These are phyloP conservation scores for Cyprinodon diabolis DNA, from an alignment of 2,797 vertebrate species.

Conservation along the genomic window DNA sequence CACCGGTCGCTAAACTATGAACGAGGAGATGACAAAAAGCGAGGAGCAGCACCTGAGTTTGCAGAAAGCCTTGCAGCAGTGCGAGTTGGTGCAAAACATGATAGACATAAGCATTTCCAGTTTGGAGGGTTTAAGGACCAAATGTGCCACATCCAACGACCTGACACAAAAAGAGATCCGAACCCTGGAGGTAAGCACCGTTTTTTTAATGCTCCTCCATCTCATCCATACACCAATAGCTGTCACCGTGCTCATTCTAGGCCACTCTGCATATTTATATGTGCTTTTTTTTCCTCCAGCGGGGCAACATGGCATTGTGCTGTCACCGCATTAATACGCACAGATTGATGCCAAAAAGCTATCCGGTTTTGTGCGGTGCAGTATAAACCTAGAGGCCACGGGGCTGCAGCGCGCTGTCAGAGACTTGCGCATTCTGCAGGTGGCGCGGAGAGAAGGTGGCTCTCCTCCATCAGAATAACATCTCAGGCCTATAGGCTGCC, in stretches of 20 bases:
- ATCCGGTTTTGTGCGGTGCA: conserved; percentile 73
- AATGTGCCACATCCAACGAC: conserved; percentile 99
- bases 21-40: conserved; percentile 94
- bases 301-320: neutral
- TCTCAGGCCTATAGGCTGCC: conserved; percentile 66
- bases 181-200: conserved; percentile 91
- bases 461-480: conserved; percentile 68
- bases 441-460: conserved; percentile 83
- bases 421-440: conserved; percentile 95
- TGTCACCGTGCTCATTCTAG: conserved; percentile 54
- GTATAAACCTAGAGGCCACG: conserved; percentile 75
- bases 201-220: conserved; percentile 26
- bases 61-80: conserved; percentile 99
- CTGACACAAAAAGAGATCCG: conserved; percentile 97
- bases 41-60: conserved; percentile 93
- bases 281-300: conserved; percentile 1
- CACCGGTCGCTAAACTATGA: conserved; percentile 86
- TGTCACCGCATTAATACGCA: conserved; percentile 34
- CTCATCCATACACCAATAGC: conserved; percentile 43
- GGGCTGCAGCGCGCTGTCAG: conserved; percentile 83
- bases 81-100: conserved; percentile 98
- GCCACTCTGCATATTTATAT: conserved; percentile 56
- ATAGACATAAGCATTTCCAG: conserved; percentile 99
- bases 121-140: conserved; percentile 97
- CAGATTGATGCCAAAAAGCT: conserved; percentile 40